phyloP scores from a whole-genome alignment of 2,113 vertebrate genomes.

The Melierax canorus region DNA sequence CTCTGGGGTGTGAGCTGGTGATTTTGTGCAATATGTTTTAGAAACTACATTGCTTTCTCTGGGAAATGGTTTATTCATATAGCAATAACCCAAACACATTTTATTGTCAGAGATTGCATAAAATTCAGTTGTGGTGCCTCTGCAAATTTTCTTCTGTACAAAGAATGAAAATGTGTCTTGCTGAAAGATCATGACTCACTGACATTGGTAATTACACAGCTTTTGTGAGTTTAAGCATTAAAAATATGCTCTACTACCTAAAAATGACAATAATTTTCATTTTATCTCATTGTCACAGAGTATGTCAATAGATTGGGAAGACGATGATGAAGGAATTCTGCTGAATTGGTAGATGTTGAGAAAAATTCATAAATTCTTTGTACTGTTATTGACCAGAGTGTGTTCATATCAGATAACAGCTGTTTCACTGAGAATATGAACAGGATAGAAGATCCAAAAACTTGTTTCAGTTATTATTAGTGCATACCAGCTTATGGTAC shows the following conservation, averaged over 20 bases:
- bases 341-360: slow-evolving; percentile 2
- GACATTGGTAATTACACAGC: slow-evolving; percentile 2
- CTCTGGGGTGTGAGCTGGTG: not conserved
- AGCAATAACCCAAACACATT: slow-evolving; percentile 28
- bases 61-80: slow-evolving; percentile 55
- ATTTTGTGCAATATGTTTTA: slow-evolving; percentile 19
- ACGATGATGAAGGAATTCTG: not conserved
- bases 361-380: not conserved
- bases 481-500: not conserved
- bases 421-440: not conserved
- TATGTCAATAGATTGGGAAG: not conserved
- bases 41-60: slow-evolving; percentile 33
- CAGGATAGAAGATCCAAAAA: not conserved
- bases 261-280: not conserved
- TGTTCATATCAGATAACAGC: not conserved
- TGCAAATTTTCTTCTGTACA: slow-evolving; percentile 34
- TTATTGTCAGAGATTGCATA: slow-evolving; percentile 23
- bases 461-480: not conserved
- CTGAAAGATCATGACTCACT: slow-evolving; percentile 31
- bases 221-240: slow-evolving; percentile 28
- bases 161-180: slow-evolving; percentile 8
- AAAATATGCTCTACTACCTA: slow-evolving; percentile 18
- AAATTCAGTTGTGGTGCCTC: slow-evolving; percentile 33
- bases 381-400: not conserved
- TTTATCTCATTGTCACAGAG: not conserved